Evolutionary conservation across 2,113 vertebrate species (phyloP).

Genomic region (Sinocyclocheilus maitianheensis): DNA sequence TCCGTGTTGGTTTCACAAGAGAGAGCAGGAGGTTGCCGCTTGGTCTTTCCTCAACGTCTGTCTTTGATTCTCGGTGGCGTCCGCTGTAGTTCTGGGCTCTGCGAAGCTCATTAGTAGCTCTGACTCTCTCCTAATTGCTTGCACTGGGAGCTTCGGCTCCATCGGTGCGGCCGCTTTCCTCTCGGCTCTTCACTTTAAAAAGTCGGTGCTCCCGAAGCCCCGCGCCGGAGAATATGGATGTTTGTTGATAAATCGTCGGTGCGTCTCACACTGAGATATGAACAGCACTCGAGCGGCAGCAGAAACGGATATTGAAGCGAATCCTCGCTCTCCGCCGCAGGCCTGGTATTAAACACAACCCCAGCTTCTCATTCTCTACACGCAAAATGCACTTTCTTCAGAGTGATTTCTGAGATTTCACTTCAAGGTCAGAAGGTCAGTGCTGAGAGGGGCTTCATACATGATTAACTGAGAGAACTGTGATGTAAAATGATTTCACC

Average conservation of each 20-base stretch:
- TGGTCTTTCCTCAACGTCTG: slow-evolving; percentile 15
- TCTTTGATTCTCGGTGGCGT: slow-evolving; percentile 33
- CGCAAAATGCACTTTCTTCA: background rate
- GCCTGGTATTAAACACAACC: slow-evolving; percentile 42
- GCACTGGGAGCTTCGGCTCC: slow-evolving; percentile 40
- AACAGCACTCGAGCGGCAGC: slow-evolving; percentile 31
- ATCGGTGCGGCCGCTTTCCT: background rate
- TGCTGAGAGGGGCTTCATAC: background rate
- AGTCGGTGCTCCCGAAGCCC: background rate
- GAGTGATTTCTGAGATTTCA: background rate
- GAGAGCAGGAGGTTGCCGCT: background rate
- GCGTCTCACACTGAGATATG: slow-evolving; percentile 47
- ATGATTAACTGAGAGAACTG: background rate
- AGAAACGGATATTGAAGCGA: slow-evolving; percentile 49
- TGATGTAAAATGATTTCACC: background rate
- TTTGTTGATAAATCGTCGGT: slow-evolving; percentile 44
- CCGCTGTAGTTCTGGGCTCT: slow-evolving; percentile 17
- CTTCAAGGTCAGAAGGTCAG: slow-evolving; percentile 14
- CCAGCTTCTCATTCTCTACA: background rate
- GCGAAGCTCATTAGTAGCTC: slow-evolving; percentile 50
- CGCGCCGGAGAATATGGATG: slow-evolving; percentile 44
- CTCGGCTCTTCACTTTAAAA: slow-evolving; percentile 16
- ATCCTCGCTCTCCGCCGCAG: slow-evolving; percentile 14
- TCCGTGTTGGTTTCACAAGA: too few species aligned
- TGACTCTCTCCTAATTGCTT: slow-evolving; percentile 52